phyloP scores from a whole-genome alignment of 2,888 invertebrate species.

The Zaprionus bogoriensis region DNA sequence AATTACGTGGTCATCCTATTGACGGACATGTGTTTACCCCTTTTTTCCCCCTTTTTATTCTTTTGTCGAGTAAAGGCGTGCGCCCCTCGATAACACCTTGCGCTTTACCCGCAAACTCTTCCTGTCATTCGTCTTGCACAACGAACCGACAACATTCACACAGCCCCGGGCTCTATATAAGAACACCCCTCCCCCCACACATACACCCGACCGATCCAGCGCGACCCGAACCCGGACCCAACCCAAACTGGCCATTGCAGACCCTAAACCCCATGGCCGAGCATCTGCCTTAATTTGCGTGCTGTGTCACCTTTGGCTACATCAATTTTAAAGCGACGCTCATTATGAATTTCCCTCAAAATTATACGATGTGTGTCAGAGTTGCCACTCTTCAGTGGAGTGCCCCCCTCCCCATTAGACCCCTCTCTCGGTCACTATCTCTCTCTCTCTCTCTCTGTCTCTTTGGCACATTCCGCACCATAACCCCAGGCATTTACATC shows the following conservation, averaged over 20 bases:
- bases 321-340: slow-evolving; percentile 69
- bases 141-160: slow-evolving; percentile 75
- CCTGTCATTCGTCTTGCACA: slow-evolving; percentile 20
- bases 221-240: background rate
- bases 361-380: slow-evolving; percentile 60
- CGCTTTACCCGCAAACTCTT: slow-evolving; percentile 13
- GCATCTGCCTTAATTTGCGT: slow-evolving; percentile 54
- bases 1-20: slow-evolving; percentile 52
- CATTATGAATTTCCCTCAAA: slow-evolving; percentile 78
- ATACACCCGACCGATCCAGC: background rate
- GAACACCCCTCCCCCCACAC: background rate
- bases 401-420: background rate
- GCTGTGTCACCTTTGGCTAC: slow-evolving; percentile 67
- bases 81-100: slow-evolving; percentile 62
- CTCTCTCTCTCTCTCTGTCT: background rate
- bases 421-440: no score
- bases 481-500: slow-evolving; percentile 33
- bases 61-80: no score
- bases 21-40: background rate
- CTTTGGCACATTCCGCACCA: background rate
- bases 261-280: slow-evolving; percentile 10
- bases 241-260: no score
- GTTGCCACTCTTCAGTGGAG: slow-evolving; percentile 7
- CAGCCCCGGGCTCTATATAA: slow-evolving; percentile 39
- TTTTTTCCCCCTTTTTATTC: background rate